phyloP scores from a whole-genome alignment of 92 coral and sea anemone species.

The Montipora capitata region DNA sequence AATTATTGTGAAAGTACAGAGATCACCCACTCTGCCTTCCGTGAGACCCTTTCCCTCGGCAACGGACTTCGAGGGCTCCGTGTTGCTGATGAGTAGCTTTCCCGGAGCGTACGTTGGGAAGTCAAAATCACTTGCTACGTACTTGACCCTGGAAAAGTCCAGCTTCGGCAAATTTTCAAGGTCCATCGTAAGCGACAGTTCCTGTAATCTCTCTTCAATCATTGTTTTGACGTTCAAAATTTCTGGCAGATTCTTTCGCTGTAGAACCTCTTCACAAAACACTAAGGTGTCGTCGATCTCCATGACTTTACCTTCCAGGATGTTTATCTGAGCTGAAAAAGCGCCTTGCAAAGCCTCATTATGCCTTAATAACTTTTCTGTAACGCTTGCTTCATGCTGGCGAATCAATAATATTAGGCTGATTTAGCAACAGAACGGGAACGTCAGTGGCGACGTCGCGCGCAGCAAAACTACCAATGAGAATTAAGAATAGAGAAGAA shows the following conservation, averaged over 20 bases:
- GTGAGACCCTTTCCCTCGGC: conserved; percentile 10
- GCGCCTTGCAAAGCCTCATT: not conserved
- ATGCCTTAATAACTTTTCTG: not conserved
- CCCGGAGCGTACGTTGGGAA: conserved; percentile 2
- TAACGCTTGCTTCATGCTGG: conserved; percentile 20
- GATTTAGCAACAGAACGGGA: no score
- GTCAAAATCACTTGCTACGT: conserved; percentile 6
- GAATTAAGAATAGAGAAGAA: no score
- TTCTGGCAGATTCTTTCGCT: conserved; percentile 30
- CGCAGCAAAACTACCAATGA: no score
- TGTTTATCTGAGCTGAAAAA: not conserved
- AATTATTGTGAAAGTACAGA: not conserved
- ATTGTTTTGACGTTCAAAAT: conserved; percentile 15
- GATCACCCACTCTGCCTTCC: not conserved
- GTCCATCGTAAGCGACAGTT: not conserved
- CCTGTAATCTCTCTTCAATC: conserved; percentile 6
- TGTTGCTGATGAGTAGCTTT: not conserved
- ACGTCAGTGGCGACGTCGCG: no score
- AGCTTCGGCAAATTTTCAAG: not conserved
- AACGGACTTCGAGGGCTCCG: not conserved
- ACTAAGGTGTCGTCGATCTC: conserved; percentile 16
- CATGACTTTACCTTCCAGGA: conserved; percentile 1
- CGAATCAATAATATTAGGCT: conserved; percentile 21
- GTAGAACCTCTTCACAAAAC: conserved; percentile 7
- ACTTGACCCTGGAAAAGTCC: not conserved